Evolutionary conservation across 2,888 invertebrate genomes (phyloP).

Genomic region (Cephus runcator): DNA sequence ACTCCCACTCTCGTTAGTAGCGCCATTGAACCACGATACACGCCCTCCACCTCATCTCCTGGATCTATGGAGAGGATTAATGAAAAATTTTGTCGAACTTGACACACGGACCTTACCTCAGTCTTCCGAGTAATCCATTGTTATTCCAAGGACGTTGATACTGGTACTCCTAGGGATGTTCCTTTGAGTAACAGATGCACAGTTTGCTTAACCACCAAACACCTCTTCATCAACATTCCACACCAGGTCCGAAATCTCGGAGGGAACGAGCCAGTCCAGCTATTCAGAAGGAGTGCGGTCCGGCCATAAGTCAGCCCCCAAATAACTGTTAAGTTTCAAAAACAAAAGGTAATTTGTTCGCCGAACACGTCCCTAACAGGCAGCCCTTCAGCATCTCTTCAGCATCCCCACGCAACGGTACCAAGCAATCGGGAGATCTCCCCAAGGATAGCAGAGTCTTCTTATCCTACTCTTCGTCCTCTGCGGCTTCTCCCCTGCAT

Average conservation of each 20-base stretch:
- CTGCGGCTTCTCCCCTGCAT: constrained; percentile 4
- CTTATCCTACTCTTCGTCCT: neutral
- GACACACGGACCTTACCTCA: neutral
- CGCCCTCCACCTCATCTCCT: neutral
- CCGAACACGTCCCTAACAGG: constrained; percentile 50
- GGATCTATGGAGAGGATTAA: neutral
- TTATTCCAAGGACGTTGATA: neutral
- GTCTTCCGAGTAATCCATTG: neutral
- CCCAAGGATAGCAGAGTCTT: constrained; percentile 31
- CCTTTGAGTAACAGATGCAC: neutral
- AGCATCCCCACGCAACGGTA: constrained; percentile 41
- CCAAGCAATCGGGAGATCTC: constrained; percentile 36
- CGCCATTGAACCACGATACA: neutral
- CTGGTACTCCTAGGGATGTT: neutral
- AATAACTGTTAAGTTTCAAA: constrained; percentile 49
- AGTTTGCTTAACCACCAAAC: neutral
- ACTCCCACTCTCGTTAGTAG: constrained; percentile 3
- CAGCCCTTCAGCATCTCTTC: constrained; percentile 24
- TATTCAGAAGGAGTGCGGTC: neutral
- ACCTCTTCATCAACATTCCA: constrained; percentile 12
- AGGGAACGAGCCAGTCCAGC: constrained; percentile 1
- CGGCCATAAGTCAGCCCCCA: constrained; percentile 15
- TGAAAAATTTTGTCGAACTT: neutral
- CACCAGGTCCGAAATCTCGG: constrained; percentile 1
- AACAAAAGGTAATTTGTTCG: constrained; percentile 60